Percentiles rank a stretch among this genome's conserved stretches.
Conservation (phyloP, 2,797 vertebrate genomes). For the Craterocephalus amniculus region DNA sequence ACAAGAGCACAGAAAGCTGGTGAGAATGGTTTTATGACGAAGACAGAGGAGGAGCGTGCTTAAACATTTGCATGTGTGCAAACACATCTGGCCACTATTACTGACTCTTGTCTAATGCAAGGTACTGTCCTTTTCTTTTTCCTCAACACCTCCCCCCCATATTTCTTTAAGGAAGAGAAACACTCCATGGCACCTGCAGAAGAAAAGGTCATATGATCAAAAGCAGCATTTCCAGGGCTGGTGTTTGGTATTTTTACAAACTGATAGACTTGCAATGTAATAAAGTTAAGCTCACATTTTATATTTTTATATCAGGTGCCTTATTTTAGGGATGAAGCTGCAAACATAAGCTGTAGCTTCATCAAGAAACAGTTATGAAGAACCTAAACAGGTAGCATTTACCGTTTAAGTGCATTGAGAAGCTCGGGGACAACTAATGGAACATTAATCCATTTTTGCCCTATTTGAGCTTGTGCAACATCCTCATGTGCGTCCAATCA, state of each 20-base stretch:
- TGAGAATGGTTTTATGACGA: slow-evolving; percentile 41
- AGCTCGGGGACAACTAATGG: too few species aligned
- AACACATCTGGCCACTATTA: slow-evolving; percentile 77
- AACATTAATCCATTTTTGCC: too few species aligned
- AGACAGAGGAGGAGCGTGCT: slow-evolving; percentile 35
- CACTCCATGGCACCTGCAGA: background rate
- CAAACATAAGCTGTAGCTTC: background rate
- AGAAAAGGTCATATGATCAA: background rate
- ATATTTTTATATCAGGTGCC: background rate
- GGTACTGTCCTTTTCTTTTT: slow-evolving; percentile 46
- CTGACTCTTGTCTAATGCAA: slow-evolving; percentile 48
- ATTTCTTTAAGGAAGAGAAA: slow-evolving; percentile 1
- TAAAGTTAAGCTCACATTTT: background rate
- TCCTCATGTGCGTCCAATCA: too few species aligned
- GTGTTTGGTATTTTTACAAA: background rate
- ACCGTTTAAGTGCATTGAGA: too few species aligned
- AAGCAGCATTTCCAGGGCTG: background rate
- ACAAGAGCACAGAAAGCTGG: slow-evolving; percentile 37
- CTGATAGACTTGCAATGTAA: background rate
- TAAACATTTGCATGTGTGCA: slow-evolving; percentile 77
- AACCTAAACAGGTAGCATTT: too few species aligned
- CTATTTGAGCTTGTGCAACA: too few species aligned
- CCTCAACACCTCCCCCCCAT: slow-evolving; percentile 2
- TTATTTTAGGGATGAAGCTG: background rate
- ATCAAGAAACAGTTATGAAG: too few species aligned